Evolutionary conservation across 2,797 vertebrate species (phyloP), one percentile per base, ranked within the genome.

Genomic region (Cossypha niveicapilla): DNA sequence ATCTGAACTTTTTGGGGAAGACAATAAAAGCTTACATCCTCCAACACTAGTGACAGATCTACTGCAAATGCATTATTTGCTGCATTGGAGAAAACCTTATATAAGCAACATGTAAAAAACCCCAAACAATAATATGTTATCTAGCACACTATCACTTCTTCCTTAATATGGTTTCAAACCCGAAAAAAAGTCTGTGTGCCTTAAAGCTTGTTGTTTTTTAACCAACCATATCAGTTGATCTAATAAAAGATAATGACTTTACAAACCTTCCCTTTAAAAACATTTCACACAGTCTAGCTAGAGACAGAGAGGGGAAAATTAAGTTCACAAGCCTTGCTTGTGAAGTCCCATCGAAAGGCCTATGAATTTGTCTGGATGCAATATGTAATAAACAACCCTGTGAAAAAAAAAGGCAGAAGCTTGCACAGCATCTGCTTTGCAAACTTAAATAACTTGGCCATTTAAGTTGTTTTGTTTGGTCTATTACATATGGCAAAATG

Each of bases 391-490:
- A 96, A 94, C 74, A 96, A 93, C 88, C 57, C 78, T 90, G 84
- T 89, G 84, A 88, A 96, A 94, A 85, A 85, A 93, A 85, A 89
- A 92, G 19, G 68, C 73, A 93, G 93, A 87, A 95, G 68, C 84
- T 95, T 42, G 3, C 82, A 77, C 92, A 96, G 92, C 94, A 96
- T 95, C 92, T 94, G 94, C 94, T 96, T 95, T 92, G 87, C 93
- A 92, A 95, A 95, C 92, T 93, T 95, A 89, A 96, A 92, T 91
- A 96, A 93, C 81, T 95, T 92, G 89, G 92, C 92, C 91, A 75
- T 94, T 93, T 96, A 87, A 91, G 75, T 94, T 92, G 72, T 95
- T 95, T 96, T 95, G 78, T 93, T 96, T 95, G 75, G 88, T 94
- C 91, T 93, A 28, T 80, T 96, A 81, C 94, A 96, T 91, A 95